These are phyloP conservation scores for Dusona sp. DNA, from an alignment of 2,888 invertebrate genomes.

Conservation along the genomic window DNA sequence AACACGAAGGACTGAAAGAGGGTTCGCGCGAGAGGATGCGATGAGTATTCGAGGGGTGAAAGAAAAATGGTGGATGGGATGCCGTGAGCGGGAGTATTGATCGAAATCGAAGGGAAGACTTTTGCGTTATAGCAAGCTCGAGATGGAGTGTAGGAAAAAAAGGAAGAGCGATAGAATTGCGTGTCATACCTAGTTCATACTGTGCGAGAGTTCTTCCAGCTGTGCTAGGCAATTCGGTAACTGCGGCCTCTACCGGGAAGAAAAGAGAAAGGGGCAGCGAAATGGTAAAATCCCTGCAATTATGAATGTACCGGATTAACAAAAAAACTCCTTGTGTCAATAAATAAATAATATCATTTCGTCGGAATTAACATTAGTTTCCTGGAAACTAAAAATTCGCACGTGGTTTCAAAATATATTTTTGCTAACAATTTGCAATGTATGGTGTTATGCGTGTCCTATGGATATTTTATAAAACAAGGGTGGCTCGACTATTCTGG, in stretches of 20 bases:
- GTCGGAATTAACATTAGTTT: too few relatives aligned
- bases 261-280: not conserved
- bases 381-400: too few relatives aligned
- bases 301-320: not conserved
- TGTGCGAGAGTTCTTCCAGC: conserved; percentile 70
- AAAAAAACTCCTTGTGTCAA: not conserved
- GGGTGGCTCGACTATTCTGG: not conserved
- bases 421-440: too few relatives aligned
- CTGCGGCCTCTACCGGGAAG: conserved; percentile 22
- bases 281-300: not conserved
- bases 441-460: too few relatives aligned
- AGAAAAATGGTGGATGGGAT: conserved; percentile 66
- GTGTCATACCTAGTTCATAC: conserved; percentile 81
- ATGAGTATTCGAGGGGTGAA: conserved; percentile 53
- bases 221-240: conserved; percentile 53
- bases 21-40: conserved; percentile 44
- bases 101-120: conserved; percentile 80
- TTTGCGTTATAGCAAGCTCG: conserved; percentile 69
- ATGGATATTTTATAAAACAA: not conserved
- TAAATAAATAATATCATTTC: too few relatives aligned
- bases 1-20: conserved; percentile 65
- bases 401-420: too few relatives aligned
- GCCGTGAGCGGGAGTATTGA: conserved; percentile 76
- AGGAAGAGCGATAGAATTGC: conserved; percentile 65
- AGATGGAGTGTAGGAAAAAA: conserved; percentile 69